A percentile compares a stretch with the other conserved stretches of the same genome.
phyloP scores from a whole-genome alignment of 2,888 invertebrate genomes.

The Ennomos fuscantarius region DNA sequence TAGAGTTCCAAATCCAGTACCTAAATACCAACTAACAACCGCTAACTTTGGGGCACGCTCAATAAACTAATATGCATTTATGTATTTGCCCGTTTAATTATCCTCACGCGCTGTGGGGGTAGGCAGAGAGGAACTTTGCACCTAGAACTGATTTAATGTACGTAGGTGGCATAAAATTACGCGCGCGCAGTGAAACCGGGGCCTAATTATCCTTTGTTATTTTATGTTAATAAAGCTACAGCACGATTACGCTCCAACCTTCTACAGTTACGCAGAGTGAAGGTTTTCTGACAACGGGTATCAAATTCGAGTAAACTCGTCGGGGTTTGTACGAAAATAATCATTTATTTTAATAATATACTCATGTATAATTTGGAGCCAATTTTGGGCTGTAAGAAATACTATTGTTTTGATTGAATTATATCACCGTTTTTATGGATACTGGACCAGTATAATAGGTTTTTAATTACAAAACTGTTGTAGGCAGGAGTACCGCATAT shows the following conservation, averaged over 20 bases:
- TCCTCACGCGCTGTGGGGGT: constrained; percentile 37
- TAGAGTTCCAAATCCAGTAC: constrained; percentile 35
- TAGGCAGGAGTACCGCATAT: too few relatives aligned
- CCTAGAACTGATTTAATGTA: constrained; percentile 41
- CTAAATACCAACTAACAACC: constrained; percentile 38
- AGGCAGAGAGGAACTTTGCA: constrained; percentile 44
- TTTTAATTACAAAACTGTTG: too few relatives aligned
- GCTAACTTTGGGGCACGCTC: constrained; percentile 37
- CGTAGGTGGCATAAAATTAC: constrained; percentile 59
- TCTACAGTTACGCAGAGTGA: constrained; percentile 20
- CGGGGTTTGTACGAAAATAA: constrained; percentile 18
- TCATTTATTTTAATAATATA: constrained; percentile 23
- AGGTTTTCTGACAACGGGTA: constrained; percentile 18
- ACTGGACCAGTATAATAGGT: too few relatives aligned
- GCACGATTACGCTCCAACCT: constrained; percentile 51
- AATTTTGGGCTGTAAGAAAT: too few relatives aligned
- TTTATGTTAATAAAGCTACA: constrained; percentile 80
- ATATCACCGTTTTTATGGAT: too few relatives aligned
- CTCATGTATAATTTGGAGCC: constrained; percentile 3
- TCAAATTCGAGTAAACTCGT: constrained; percentile 20
- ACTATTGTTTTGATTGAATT: too few relatives aligned
- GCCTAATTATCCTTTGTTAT: constrained; percentile 81
- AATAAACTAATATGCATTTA: constrained; percentile 57
- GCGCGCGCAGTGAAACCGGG: constrained; percentile 53
- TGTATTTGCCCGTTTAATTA: constrained; percentile 51